Evolutionary conservation across 2,113 vertebrate genomes (phyloP).

Genomic region (Tenrec ecaudatus): DNA sequence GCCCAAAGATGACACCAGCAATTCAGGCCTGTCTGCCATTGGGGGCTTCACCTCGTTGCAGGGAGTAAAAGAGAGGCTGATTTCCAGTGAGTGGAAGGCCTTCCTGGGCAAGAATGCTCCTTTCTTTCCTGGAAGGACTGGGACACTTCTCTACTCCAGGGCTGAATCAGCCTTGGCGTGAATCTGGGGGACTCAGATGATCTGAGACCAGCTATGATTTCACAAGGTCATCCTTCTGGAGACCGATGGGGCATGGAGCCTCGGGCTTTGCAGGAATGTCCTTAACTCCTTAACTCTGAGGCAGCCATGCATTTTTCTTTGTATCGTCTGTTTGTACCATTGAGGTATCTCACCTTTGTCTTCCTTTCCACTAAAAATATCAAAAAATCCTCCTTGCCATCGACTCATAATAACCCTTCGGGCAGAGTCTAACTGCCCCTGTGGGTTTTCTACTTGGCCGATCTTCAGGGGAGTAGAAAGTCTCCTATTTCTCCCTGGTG

Average conservation of each 20-base stretch:
- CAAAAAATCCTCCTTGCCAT: too few relatives aligned
- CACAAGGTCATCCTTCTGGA: background rate
- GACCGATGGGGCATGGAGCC: background rate
- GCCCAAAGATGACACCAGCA: too few relatives aligned
- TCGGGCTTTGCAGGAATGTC: background rate
- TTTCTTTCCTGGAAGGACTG: background rate
- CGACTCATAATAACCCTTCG: too few relatives aligned
- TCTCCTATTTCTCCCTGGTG: too few relatives aligned
- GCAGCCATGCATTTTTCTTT: background rate
- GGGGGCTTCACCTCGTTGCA: accelerated
- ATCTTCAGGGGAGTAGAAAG: too few relatives aligned
- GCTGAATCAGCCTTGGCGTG: background rate
- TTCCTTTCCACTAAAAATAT: too few relatives aligned
- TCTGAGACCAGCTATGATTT: background rate
- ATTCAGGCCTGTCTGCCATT: background rate
- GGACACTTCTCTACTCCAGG: too few relatives aligned
- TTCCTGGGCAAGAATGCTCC: accelerated
- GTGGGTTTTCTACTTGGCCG: too few relatives aligned
- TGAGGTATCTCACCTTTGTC: background rate
- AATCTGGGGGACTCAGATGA: background rate
- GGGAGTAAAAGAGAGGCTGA: accelerated
- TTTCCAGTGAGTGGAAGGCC: background rate
- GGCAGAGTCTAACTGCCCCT: too few relatives aligned
- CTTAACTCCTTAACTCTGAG: background rate
- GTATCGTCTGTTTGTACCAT: background rate